Evolutionary conservation across 2,113 vertebrate species (phyloP), one percentile per base, ranked within the genome.

Genomic region (Baryphthengus martii): DNA sequence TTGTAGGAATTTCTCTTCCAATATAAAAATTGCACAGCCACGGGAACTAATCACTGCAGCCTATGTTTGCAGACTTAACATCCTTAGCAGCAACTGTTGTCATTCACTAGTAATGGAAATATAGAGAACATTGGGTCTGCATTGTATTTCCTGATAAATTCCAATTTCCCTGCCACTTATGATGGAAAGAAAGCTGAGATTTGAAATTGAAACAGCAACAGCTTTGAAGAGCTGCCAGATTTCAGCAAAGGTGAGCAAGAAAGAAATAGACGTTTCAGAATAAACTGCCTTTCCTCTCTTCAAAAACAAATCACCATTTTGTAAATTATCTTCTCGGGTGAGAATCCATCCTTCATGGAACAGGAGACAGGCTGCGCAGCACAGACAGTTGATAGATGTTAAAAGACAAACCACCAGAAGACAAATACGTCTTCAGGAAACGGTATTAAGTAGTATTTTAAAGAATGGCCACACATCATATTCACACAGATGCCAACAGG

Each of bases 161-260:
- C 83, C 61, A 11, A 37, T 86, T 93, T 96, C 53, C 35, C 52
- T 90, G 61, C 47, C 40, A 21, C 90, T 86, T 86, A 0, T 45
- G 92, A 59, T 9, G n/a, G 95, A 92, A 74, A 49, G 82, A 85
- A 84, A 92, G 75, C 76, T 65, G 95, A 39, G 79, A 81, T 86
- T 49, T 95, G 85, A 92, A 92, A 86, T 72, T 56, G 90, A 86
- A 85, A 77, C 67, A 83, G 65, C 55, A 80, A 77, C 16, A 77
- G 42, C 88, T 93, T 93, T 97, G 96, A 96, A 86, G 75, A 93
- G 72, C 78, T 94, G 96, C 92, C 95, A 93, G 79, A 52, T 93
- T 94, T 91, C 85, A 90, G 85, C 55, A 70, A 93, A 88, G 85
- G 85, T 93, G 88, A 88, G 76, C 62, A 70, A 88, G 94, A 83